A percentile compares a stretch with the other conserved stretches of the same genome.
Conservation (phyloP, 2,888 invertebrate species). For the Catotricha subobsoleta region DNA sequence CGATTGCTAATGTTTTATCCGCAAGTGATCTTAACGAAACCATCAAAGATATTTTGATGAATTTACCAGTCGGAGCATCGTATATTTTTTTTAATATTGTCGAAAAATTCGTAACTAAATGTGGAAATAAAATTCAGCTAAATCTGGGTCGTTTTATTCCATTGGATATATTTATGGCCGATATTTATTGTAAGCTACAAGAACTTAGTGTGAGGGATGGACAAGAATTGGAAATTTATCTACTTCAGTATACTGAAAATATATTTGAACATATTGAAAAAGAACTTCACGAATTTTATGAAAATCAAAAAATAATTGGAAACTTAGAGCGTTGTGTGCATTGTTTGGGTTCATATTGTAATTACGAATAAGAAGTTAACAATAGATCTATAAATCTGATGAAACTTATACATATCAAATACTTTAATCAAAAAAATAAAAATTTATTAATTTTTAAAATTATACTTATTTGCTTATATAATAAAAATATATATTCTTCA, state of each 20-base stretch:
- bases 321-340: too few species aligned
- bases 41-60: slow-evolving; percentile 2
- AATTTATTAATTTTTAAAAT: too few species aligned
- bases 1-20: not conserved
- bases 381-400: too few species aligned
- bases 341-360: too few species aligned
- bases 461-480: too few species aligned
- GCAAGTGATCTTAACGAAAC: slow-evolving; percentile 2
- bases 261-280: not conserved
- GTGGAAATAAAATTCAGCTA: not conserved
- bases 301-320: too few species aligned
- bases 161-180: slow-evolving; percentile 5
- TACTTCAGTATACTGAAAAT: slow-evolving; percentile 1
- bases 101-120: not conserved
- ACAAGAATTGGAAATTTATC: not conserved
- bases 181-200: not conserved
- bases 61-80: not conserved
- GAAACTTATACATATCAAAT: too few species aligned
- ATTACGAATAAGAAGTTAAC: too few species aligned
- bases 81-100: slow-evolving; percentile 3
- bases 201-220: not conserved
- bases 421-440: too few species aligned
- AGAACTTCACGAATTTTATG: not conserved
- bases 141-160: slow-evolving; percentile 5
- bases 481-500: too few species aligned